A percentile compares a stretch with the other conserved stretches of the same genome.
These are phyloP conservation scores for Cheirogaleus medius DNA, from an alignment of 2,113 vertebrate genomes.

Conservation along the genomic window DNA sequence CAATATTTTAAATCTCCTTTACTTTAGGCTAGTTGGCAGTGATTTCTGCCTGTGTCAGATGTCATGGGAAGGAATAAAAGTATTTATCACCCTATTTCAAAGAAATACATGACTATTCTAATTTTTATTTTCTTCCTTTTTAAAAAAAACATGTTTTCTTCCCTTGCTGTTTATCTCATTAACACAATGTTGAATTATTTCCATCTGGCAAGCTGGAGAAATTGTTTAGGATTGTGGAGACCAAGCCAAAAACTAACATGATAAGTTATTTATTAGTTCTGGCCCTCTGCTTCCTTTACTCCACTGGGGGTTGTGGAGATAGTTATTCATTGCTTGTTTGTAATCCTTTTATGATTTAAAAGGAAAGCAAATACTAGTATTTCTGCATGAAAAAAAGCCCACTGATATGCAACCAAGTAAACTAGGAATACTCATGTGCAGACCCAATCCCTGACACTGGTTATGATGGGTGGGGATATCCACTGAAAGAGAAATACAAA, in stretches of 20 bases:
- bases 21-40: conserved; percentile 59
- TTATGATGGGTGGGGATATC: not conserved
- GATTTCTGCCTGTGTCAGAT: conserved; percentile 53
- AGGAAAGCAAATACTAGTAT: not conserved
- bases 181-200: conserved; percentile 59
- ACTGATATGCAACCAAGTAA: not conserved
- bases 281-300: conserved; percentile 11
- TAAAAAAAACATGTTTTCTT: not conserved
- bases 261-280: conserved; percentile 61
- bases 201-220: conserved; percentile 30
- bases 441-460: not conserved
- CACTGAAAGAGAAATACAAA: not conserved
- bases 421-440: not conserved
- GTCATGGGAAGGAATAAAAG: conserved; percentile 38
- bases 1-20: conserved; percentile 37
- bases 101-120: conserved; percentile 34
- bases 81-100: conserved; percentile 63
- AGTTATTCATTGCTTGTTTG: conserved; percentile 29
- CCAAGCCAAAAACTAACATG: conserved; percentile 62
- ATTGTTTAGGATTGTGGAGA: conserved; percentile 37
- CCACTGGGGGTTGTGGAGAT: not conserved
- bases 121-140: not conserved
- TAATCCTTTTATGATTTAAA: not conserved
- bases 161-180: conserved; percentile 69
- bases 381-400: not conserved